Evolutionary conservation across 2,113 vertebrate genomes (phyloP).

Genomic region (Sturnus vulgaris): DNA sequence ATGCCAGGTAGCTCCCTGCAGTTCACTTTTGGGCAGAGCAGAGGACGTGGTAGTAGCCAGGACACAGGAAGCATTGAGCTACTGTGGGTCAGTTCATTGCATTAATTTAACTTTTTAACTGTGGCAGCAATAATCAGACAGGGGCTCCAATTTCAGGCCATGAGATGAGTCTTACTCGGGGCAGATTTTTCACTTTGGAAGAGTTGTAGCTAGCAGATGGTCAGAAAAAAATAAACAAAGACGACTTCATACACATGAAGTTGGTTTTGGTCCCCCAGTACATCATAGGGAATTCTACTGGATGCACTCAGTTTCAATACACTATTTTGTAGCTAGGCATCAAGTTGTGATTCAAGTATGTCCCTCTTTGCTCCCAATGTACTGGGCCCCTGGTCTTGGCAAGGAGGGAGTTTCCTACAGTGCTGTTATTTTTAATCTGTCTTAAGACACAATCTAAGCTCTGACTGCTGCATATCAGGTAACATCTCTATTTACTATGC

Average conservation of each 20-base stretch:
- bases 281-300: background rate
- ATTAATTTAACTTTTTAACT: background rate
- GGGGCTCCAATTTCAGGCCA: rapidly evolving
- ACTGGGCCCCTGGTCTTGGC: background rate
- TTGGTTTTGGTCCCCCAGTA: background rate
- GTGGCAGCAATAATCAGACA: background rate
- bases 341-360: background rate
- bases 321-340: background rate
- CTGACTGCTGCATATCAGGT: background rate
- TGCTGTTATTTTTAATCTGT: background rate
- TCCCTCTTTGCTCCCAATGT: background rate
- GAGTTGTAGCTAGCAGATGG: background rate
- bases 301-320: background rate
- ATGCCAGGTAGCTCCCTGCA: background rate
- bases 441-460: background rate
- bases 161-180: background rate
- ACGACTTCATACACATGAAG: background rate
- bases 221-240: background rate
- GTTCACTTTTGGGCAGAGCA: background rate
- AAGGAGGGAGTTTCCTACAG: background rate
- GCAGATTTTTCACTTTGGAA: background rate
- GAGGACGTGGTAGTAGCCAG: background rate
- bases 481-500: background rate
- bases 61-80: background rate
- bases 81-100: background rate